Base-by-base conservation (phyloP, 1,140 invertebrate genomes). In the Lordiphosa mommai region DNA sequence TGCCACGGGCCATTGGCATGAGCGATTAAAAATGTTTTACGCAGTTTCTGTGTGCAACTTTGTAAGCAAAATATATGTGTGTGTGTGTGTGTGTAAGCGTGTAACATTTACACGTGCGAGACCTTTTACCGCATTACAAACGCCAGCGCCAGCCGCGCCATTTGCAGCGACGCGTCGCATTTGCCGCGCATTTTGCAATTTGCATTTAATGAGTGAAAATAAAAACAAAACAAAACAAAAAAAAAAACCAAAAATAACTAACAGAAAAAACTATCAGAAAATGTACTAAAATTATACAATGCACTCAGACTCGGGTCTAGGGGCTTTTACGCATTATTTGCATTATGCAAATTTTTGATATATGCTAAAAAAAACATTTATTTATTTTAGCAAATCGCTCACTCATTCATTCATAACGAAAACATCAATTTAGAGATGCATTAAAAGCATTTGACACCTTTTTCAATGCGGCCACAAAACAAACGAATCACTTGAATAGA, bases 81-180 rank as follows among this genome's bases (percentile, higher is more conserved):
- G 9, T 33, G 12, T 17, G 40, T 34, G 27, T n/a, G 38, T 20
- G 34, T 17, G 50, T 34, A 58, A 68, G 57, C 49, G 10, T 63
- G 73, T 47, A 50, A 64, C 53, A 56, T 51, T 71, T 66, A 80
- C 71, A 76, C 74, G 71, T 82, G 76, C 59, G 59, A 72, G 73
- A 80, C 69, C 64, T 80, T 72, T 68, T 10, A 58, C 52, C 40
- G 61, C 30, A 47, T 51, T 59, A 52, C 63, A 43, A 64, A 29
- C 20, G 43, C 29, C 10, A 46, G 14, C 53, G 64, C 17, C 51
- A 49, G 36, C 71, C 17, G 38, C 34, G 41, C 14, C 66, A 33
- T 50, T 46, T 61, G 44, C 27, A 27, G 32, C 63, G 33, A 10
- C 12, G 63, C 44, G 20, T 59, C 55, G 40, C 61, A 65, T 66